Base-by-base conservation (phyloP, 2,888 invertebrate genomes). In the Macropis europaea region DNA sequence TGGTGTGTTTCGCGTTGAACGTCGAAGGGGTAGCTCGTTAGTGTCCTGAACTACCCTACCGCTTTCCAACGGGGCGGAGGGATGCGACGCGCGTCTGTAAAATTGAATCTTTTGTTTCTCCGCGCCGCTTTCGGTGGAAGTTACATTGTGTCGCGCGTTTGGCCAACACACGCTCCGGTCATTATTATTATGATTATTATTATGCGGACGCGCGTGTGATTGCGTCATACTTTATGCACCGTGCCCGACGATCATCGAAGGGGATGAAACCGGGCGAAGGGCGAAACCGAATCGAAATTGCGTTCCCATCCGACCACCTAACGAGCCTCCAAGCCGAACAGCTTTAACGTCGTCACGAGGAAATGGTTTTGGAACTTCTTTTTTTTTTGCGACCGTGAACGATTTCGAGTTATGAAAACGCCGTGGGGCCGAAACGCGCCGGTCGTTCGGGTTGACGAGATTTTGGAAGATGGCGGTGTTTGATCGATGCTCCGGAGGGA, bases 101-200 rank as follows among this genome's bases (percentile, higher is more conserved):
- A 79, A 71, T 77, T 79, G 73, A 73, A 73, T 53, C 66, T 75
- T 64, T 77, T 75, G 75, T 48, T 57, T 56, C 63, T 36, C 7
- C 42, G 26, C 19, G 60, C 15, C 50, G 64, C 50, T 45, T 50
- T 48, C 43, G 56, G 19, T 45, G 61, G 38, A 52, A 53, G 64
- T 38, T 38, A 34, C 59, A 53, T 64, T 60, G 73, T 42, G 57
- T 13, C 2, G 13, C 48, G 57, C 15, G 40, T n/a, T 13, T n/a
- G 24, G 15, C 9, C 24, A 32, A 24, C 17, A 19, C 28, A 9
- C 26, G 3, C 13, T 11, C 19, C 38, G 9, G n/a, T 30, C 6
- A 17, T 15, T 7, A n/a, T 30, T 15, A 9, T 26, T 36, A 19
- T 53, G 64, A 47, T 53, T 66, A 36, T 30, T 40, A 38, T 66